phyloP scores from a whole-genome alignment of 1,140 invertebrate genomes.

The Hypsibius dujardini region DNA sequence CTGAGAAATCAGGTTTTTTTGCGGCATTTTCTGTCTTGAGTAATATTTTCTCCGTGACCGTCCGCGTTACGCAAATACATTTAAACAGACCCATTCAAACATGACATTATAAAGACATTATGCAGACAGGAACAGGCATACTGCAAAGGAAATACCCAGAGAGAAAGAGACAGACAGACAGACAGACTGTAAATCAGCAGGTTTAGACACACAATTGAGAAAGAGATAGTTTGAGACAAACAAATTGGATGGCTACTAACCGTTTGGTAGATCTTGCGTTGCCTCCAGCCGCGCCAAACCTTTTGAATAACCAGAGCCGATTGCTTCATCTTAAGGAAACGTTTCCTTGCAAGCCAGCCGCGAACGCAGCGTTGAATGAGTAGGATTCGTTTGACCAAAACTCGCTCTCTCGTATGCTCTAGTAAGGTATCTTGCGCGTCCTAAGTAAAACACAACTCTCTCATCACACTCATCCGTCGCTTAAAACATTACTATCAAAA shows the following conservation, averaged over 20 bases:
- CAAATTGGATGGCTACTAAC: slow-evolving; percentile 24
- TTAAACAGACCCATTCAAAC: too few species aligned
- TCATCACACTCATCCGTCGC: background rate
- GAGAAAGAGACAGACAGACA: too few species aligned
- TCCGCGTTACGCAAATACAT: too few species aligned
- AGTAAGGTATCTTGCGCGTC: slow-evolving; percentile 92
- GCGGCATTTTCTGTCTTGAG: too few species aligned
- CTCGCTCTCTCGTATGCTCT: slow-evolving; percentile 85
- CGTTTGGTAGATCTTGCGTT: slow-evolving; percentile 60
- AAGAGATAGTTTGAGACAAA: background rate
- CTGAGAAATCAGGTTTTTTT: too few species aligned
- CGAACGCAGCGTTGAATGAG: slow-evolving; percentile 80
- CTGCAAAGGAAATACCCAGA: too few species aligned
- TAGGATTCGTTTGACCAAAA: slow-evolving; percentile 77
- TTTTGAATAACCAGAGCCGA: slow-evolving; percentile 68
- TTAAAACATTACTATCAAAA: slow-evolving; percentile 2
- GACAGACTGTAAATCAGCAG: too few species aligned
- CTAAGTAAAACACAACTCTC: slow-evolving; percentile 25
- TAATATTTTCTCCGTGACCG: too few species aligned
- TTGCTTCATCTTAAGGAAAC: slow-evolving; percentile 55
- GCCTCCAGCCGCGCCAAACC: slow-evolving; percentile 71
- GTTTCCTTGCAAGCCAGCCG: slow-evolving; percentile 77
- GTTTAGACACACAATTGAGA: too few species aligned
- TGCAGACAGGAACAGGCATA: too few species aligned
- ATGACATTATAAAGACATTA: too few species aligned